Evolutionary conservation across 2,797 vertebrate genomes (phyloP), one percentile per base, ranked within the genome.

Genomic region (Centropyge bicolor): DNA sequence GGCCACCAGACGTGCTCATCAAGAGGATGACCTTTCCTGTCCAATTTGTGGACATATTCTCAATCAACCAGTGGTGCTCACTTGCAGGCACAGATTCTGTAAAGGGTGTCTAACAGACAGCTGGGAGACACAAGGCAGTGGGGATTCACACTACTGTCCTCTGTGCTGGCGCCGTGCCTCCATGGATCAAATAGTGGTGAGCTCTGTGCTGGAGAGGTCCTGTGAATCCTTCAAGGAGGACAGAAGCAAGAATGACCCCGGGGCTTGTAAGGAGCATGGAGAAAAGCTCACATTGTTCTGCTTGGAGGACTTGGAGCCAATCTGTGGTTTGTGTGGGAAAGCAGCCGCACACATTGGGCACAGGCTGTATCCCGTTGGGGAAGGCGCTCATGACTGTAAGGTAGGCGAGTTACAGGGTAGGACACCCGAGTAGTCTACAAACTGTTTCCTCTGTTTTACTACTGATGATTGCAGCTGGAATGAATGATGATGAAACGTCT

Each of bases 51-150:
- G 96, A 70, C 93, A 95, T 3, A 96, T 96, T 35, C 95, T 97
- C 67, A 93, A 86, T 43, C 94, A 96, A 38, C 96, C 97, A 0
- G 96, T 96, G 78, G 96, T 95, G 3, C 95, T 98, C 0, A 90
- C 92, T 60, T 97, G 96, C 85, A 95, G 93, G 60, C 97, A 97
- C 85, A 95, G 94, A 85, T 98, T 97, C 91, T 97, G 97, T 89
- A 95, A 95, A 86, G 81, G 65, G 20, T 97, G 97, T 54, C 86
- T 97, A 36, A 93, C 88, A 82, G 88, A 91, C 14, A 95, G 91
- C 80, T 97, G 97, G 96, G 92, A 94, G 2, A 82, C 73, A 46
- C 88, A 92, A 74, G 86, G 62, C 35, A 38, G 76, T 19, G 74
- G 70, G 43, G 88, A 88, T 66, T 84, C 86, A 17, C 94, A 90